Conservation (phyloP, 2,888 invertebrate genomes). For the Norana najaformis region DNA sequence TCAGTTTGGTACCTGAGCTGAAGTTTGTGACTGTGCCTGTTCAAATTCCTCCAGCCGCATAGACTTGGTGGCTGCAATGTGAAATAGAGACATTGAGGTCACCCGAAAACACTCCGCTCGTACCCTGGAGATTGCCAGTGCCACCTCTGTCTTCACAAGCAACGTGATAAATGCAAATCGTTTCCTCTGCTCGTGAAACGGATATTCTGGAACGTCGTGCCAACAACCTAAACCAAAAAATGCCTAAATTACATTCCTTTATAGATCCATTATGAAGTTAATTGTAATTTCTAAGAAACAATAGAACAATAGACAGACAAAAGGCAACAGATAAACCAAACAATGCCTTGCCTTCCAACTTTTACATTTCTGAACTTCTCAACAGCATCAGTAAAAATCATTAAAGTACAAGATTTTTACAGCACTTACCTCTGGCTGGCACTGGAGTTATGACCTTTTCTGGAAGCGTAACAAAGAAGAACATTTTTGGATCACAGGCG, state of each 20-base stretch:
- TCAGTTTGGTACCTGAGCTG: conserved; percentile 63
- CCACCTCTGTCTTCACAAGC: conserved; percentile 60
- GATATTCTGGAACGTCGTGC: conserved; percentile 59
- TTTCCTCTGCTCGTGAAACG: conserved; percentile 60
- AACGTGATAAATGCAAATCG: conserved; percentile 62
- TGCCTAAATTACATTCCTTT: background rate
- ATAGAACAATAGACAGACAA: background rate
- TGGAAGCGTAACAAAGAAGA: conserved; percentile 61
- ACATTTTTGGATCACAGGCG: conserved; percentile 56
- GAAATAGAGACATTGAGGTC: conserved; percentile 72
- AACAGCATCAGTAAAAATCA: background rate
- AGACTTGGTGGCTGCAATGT: conserved; percentile 68
- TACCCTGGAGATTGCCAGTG: conserved; percentile 59
- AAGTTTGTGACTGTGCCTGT: conserved; percentile 70
- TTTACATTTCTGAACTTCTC: background rate
- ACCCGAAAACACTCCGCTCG: conserved; percentile 71
- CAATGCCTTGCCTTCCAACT: background rate
- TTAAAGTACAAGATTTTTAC: background rate
- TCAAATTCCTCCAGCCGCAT: conserved; percentile 74
- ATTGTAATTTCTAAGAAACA: background rate
- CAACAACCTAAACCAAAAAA: conserved; percentile 50
- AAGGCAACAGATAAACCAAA: too few species aligned
- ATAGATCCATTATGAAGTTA: background rate
- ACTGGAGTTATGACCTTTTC: conserved; percentile 22
- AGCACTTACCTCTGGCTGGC: conserved; percentile 27